These are phyloP conservation scores for Scaptodrosophila latifasciaeformis DNA, from an alignment of 2,888 invertebrate genomes.

Conservation along the genomic window DNA sequence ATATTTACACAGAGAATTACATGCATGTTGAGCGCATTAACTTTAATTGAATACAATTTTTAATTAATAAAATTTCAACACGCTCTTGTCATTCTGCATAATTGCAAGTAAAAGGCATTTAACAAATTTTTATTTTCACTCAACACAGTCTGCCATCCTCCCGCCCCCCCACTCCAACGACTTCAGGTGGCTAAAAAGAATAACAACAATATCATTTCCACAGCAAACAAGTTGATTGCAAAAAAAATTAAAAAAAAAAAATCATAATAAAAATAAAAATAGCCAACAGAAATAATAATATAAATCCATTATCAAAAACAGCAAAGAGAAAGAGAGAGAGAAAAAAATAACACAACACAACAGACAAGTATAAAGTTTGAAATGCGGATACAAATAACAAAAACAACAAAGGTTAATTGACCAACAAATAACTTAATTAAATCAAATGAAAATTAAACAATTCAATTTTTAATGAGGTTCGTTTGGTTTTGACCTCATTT, in stretches of 20 bases:
- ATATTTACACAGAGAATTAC: conserved; percentile 54
- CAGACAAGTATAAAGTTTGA: too few species aligned
- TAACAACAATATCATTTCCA: conserved; percentile 55
- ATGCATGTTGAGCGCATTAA: conserved; percentile 58
- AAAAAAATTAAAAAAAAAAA: conserved; percentile 23
- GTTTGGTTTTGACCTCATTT: conserved; percentile 55
- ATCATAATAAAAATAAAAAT: background rate
- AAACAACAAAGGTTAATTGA: conserved; percentile 62
- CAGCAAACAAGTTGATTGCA: conserved; percentile 44
- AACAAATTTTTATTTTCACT: too few species aligned
- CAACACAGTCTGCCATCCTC: too few species aligned
- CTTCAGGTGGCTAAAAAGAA: too few species aligned
- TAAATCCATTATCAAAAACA: too few species aligned
- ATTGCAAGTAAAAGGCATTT: conserved; percentile 26
- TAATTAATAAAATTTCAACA: conserved; percentile 65
- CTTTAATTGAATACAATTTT: conserved; percentile 63
- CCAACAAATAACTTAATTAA: conserved; percentile 67
- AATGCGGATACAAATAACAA: conserved; percentile 51
- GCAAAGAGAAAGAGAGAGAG: background rate
- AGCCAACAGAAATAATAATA: conserved; percentile 15
- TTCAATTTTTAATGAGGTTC: conserved; percentile 59
- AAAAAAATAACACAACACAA: conserved; percentile 8
- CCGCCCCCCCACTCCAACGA: conserved; percentile 8
- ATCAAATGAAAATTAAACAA: conserved; percentile 64
- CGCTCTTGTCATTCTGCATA: conserved; percentile 35